Evolutionary conservation across 2,797 vertebrate genomes (phyloP).

Genomic region (Nyctibius grandis): DNA sequence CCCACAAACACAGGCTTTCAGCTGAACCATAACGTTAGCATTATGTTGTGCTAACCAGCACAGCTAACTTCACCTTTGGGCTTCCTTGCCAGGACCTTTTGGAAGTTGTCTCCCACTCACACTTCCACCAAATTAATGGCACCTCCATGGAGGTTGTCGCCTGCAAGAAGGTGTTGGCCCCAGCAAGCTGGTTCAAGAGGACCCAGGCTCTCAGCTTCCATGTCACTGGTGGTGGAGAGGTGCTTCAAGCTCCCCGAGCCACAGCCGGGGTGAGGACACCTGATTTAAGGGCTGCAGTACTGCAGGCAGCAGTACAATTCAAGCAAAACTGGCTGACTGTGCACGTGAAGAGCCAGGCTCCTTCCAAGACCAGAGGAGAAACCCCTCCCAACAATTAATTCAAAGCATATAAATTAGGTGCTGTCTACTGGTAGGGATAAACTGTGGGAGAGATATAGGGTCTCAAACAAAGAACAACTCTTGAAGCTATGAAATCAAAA

Average conservation of each 20-base stretch:
- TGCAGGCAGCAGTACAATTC: neutral
- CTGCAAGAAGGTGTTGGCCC: neutral
- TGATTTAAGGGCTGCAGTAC: neutral
- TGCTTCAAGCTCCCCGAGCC: neutral
- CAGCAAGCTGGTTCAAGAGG: neutral
- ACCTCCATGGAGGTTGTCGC: neutral
- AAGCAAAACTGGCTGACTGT: neutral
- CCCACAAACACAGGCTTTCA: neutral
- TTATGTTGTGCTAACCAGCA: neutral
- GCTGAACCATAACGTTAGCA: neutral
- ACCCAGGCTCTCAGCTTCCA: neutral
- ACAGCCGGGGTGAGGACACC: neutral
- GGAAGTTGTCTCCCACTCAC: neutral
- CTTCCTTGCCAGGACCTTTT: neutral
- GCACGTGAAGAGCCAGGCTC: neutral
- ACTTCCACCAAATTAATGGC: rapidly evolving
- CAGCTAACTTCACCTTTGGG: neutral
- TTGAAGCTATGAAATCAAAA: neutral
- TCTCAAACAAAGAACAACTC: neutral
- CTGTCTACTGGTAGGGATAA: neutral
- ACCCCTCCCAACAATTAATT: neutral
- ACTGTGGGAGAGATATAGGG: neutral
- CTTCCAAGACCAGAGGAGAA: neutral
- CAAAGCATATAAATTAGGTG: neutral
- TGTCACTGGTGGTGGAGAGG: neutral